A percentile compares a stretch with the other conserved stretches of the same genome.
These are phyloP conservation scores for Caenorhabditis remanei DNA, from an alignment of 1,140 invertebrate species.

Conservation along the genomic window DNA sequence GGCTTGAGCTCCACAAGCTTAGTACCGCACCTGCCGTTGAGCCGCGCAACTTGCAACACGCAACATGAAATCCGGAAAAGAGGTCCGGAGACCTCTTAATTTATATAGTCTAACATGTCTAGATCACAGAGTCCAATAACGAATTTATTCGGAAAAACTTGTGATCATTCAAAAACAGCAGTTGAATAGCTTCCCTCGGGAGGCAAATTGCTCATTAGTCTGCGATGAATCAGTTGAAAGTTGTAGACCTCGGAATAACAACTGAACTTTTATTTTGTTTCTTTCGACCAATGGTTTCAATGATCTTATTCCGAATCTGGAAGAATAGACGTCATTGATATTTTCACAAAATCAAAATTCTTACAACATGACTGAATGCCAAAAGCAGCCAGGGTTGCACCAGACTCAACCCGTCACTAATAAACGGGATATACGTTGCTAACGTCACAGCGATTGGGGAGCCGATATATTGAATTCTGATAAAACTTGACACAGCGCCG, in stretches of 20 bases:
- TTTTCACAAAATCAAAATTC: background rate
- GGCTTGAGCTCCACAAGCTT: no score
- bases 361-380: background rate
- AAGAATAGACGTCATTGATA: background rate
- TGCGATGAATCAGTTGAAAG: background rate
- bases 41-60: no score
- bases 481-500: background rate
- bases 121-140: no score
- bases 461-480: no score
- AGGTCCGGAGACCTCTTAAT: no score
- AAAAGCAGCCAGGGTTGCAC: slow-evolving; percentile 3
- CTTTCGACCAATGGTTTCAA: background rate
- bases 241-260: background rate
- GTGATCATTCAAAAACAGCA: no score
- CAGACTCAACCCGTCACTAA: background rate
- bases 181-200: background rate
- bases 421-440: background rate
- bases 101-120: no score
- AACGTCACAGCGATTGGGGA: background rate
- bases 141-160: no score
- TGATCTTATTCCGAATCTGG: slow-evolving; percentile 4
- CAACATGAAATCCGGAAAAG: no score
- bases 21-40: no score
- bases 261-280: background rate
- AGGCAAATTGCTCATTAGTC: background rate